Conservation (phyloP, 2,113 vertebrate species). For the Festucalex cinctus region DNA sequence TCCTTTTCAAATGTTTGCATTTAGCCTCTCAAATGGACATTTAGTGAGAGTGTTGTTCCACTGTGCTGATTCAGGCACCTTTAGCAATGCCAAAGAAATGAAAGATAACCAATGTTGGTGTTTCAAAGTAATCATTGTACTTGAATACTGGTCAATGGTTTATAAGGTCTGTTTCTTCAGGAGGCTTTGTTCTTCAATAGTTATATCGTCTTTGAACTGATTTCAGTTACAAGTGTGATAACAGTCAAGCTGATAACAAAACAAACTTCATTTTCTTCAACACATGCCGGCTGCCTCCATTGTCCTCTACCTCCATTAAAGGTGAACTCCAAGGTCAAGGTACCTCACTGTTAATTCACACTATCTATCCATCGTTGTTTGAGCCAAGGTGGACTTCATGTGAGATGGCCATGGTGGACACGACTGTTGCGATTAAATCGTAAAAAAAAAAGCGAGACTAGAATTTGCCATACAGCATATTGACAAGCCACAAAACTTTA, state of each 20-base stretch:
- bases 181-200: neutral
- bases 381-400: too few species aligned
- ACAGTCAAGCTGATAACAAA: neutral
- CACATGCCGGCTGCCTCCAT: slow-evolving; percentile 1
- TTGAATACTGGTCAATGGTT: neutral
- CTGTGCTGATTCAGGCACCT: neutral
- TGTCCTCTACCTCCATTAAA: neutral
- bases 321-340: too few species aligned
- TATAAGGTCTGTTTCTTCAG: neutral
- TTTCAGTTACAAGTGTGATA: neutral
- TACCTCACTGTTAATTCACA: too few species aligned
- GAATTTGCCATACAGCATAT: too few species aligned
- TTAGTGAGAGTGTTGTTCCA: neutral
- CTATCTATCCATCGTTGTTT: too few species aligned
- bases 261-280: slow-evolving; percentile 5
- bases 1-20: neutral
- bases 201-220: neutral
- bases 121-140: neutral
- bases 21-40: neutral
- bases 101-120: neutral
- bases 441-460: too few species aligned
- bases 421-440: too few species aligned
- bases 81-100: neutral
- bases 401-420: too few species aligned
- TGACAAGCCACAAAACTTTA: too few species aligned